phyloP scores from a whole-genome alignment of 2,888 invertebrate genomes.

The Standfussiana lucernea region DNA sequence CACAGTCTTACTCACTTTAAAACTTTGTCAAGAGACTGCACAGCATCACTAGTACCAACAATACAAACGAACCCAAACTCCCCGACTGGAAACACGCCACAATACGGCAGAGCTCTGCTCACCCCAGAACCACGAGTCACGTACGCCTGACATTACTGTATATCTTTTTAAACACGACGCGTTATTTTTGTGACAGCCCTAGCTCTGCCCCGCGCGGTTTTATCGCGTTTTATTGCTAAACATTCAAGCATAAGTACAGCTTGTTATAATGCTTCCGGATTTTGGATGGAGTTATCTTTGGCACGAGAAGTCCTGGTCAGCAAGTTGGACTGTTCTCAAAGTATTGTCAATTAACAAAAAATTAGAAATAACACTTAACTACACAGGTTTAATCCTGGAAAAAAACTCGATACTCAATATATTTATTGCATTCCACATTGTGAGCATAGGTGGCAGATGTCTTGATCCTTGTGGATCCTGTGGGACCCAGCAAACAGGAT shows the following conservation, averaged over 20 bases:
- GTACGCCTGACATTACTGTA: constrained; percentile 82
- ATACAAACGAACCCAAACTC: neutral
- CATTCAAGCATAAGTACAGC: constrained; percentile 61
- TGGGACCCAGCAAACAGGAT: neutral
- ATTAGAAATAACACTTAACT: neutral
- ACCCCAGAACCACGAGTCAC: constrained; percentile 70
- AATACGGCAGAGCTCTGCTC: constrained; percentile 6
- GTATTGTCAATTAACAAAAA: neutral
- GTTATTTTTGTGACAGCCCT: constrained; percentile 88
- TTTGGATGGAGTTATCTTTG: constrained; percentile 8
- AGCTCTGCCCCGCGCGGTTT: constrained; percentile 62
- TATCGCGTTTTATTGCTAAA: constrained; percentile 72
- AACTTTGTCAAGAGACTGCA: constrained; percentile 1
- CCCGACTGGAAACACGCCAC: neutral
- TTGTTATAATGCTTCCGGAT: constrained; percentile 41
- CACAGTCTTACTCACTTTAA: neutral
- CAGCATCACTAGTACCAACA: neutral
- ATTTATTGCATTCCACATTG: neutral
- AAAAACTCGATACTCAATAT: neutral
- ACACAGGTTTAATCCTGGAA: neutral
- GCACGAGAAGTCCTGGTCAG: neutral
- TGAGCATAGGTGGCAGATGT: neutral
- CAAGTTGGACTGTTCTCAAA: neutral
- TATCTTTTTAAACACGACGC: constrained; percentile 87
- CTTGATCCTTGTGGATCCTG: neutral